Conservation (phyloP, 2,888 invertebrate genomes). For the Fabriciana adippe region DNA sequence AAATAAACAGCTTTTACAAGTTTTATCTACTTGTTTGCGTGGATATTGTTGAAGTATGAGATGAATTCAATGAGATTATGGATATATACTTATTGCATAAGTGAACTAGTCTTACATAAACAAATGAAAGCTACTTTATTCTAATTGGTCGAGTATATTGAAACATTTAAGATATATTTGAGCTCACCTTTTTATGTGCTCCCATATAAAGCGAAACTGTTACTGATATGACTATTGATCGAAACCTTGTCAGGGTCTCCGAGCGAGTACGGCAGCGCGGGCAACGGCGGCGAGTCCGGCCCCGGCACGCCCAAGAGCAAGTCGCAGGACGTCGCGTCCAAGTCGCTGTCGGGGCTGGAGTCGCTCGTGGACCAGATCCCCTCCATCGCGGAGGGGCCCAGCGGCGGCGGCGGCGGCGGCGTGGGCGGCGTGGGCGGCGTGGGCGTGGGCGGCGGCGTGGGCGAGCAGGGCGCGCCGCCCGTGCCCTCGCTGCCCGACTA, state of each 20-base stretch:
- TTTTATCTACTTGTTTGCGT: no score
- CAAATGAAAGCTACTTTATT: no score
- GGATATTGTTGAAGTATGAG: no score
- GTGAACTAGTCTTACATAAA: no score
- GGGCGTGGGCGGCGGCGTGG: conserved; percentile 72
- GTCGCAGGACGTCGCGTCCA: conserved; percentile 90
- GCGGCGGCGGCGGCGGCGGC: conserved; percentile 32
- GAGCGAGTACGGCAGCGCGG: conserved; percentile 63
- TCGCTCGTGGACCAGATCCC: conserved; percentile 96
- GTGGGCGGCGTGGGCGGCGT: conserved; percentile 43
- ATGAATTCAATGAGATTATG: no score
- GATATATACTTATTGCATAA: no score
- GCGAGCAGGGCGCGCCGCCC: conserved; percentile 43
- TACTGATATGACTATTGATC: not conserved
- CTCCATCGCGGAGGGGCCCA: conserved; percentile 89
- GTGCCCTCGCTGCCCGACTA: conserved; percentile 59
- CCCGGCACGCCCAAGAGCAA: conserved; percentile 69
- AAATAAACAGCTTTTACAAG: no score
- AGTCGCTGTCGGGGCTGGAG: conserved; percentile 92
- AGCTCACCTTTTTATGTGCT: no score
- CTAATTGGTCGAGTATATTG: no score
- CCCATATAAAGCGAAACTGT: no score
- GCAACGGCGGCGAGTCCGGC: conserved; percentile 30
- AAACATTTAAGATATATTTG: no score
- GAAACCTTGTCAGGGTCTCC: conserved; percentile 54